Evolutionary conservation across 2,113 vertebrate species (phyloP).

Genomic region (human): GRCh38 chr9:132068001-132068500

Average conservation of each 20-base stretch:
- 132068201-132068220: rapidly evolving
- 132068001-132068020: not conserved
- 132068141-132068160: rapidly evolving
- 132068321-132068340: not conserved
- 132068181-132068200: not conserved
- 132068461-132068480: not conserved
- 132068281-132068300: not conserved
- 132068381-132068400: not conserved
- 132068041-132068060: not conserved
- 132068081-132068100: not conserved
- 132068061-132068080: not conserved
- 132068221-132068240: not conserved
- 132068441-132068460: not conserved
- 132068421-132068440: not conserved
- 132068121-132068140: not conserved
- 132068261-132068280: not conserved
- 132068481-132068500: not conserved
- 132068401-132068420: not conserved
- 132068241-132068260: not conserved
- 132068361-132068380: not conserved
- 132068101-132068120: not conserved
- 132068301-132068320: not conserved
- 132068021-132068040: not conserved
- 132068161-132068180: not conserved
- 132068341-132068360: not conserved